Evolutionary conservation across 2,888 invertebrate genomes (phyloP), one percentile per base, ranked within the genome.

Genomic region (Teleogryllus oceanicus): DNA sequence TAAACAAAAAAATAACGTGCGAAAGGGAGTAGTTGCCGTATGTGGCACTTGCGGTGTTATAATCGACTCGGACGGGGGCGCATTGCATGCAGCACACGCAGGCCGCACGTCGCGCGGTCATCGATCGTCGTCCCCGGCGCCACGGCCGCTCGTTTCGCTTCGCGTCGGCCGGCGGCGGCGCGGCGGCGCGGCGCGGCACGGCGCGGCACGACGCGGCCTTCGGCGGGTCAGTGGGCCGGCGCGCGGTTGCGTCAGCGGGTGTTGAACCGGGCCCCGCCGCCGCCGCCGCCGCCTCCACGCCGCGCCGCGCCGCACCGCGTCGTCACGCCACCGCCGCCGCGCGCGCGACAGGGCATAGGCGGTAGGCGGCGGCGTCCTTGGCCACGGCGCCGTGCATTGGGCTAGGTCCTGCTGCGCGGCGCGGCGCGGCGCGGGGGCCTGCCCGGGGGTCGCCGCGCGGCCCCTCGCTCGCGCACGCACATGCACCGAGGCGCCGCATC

Each of bases 361-460:
- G 1, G n/a, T 16, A 16, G 62, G n/a, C 62, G n/a, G 62, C 62
- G 62, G 18, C 62, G 62, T 62, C 62, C 62, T 62, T 62, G 62
- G 62, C 62, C 62, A 62, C 62, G 13, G 12, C 62, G 62, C 16
- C 62, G n/a, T n/a, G 62, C 62, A n/a, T 62, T 62, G 62, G 62
- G 62, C 62, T 62, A 62, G 62, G 62, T 62, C 62, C n/a, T 62
- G 62, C 62, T 3, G 62, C 62, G 62, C 16, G 16, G 62, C 16
- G 16, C 16, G 62, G 16, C 16, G 16, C 12, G 12, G n/a, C 62
- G 62, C 13, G 62, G 62, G 10, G 62, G 62, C 62, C 62, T 62
- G 62, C n/a, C 62, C 62, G 62, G 62, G 62, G 62, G 62, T 62
- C 62, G 62, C 62, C 62, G 62, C 62, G n/a, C 62, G 62, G 62